Evolutionary conservation across 2,113 vertebrate genomes (phyloP).

Genomic region (Zosterops hypoxanthus): DNA sequence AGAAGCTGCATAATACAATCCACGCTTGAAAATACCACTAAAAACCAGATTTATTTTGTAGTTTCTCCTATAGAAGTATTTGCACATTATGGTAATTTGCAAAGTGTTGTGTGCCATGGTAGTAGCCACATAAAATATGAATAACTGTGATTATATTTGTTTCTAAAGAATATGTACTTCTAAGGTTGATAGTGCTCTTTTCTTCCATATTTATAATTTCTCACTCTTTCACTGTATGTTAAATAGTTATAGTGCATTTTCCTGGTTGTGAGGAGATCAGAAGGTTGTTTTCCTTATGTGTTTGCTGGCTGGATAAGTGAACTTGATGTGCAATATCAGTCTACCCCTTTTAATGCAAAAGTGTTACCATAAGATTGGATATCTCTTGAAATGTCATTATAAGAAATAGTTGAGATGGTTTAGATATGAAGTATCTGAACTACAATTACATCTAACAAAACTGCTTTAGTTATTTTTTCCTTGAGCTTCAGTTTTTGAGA

Average conservation of each 20-base stretch:
- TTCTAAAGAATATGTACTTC: background rate
- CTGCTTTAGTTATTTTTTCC: background rate
- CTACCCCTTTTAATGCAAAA: constrained; percentile 8
- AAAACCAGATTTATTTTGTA: background rate
- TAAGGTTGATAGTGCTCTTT: background rate
- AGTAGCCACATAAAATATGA: background rate
- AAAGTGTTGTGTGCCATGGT: background rate
- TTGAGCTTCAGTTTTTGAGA: background rate
- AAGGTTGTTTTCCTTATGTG: background rate
- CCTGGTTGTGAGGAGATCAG: background rate
- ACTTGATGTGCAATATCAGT: background rate
- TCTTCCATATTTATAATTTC: background rate
- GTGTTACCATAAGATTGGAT: background rate
- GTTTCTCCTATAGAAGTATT: background rate
- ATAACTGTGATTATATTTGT: background rate
- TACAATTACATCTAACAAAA: background rate
- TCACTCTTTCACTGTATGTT: background rate
- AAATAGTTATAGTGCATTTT: background rate
- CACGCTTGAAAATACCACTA: background rate
- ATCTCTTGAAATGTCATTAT: constrained; percentile 17
- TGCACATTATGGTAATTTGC: background rate
- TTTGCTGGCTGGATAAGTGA: background rate
- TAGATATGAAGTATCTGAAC: background rate
- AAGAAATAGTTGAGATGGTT: background rate
- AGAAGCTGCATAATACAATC: background rate